Evolutionary conservation across 2,888 invertebrate species (phyloP).

Genomic region (Catocala fraxini): DNA sequence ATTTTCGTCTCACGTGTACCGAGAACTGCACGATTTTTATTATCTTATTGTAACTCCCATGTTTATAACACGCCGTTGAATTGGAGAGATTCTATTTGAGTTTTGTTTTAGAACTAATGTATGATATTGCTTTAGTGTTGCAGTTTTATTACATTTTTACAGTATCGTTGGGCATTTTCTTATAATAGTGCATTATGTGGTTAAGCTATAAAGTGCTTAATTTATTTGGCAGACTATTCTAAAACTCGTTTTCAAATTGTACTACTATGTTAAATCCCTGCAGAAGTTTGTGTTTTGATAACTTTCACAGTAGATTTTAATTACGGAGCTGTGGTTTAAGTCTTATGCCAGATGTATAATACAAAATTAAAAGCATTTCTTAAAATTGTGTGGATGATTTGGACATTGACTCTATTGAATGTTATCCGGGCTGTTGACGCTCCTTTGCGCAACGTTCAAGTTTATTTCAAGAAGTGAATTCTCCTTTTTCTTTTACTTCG

Average conservation of each 20-base stretch:
- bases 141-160: neutral
- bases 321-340: conserved; percentile 18
- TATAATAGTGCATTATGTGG: neutral
- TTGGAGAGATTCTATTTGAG: neutral
- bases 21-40: conserved; percentile 40
- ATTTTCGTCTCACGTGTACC: conserved; percentile 45
- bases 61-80: conserved; percentile 31
- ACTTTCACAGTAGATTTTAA: conserved; percentile 19
- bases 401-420: conserved; percentile 23
- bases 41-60: conserved; percentile 36
- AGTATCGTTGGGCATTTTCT: neutral
- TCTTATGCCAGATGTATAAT: conserved; percentile 9
- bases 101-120: conserved; percentile 1
- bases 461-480: conserved; percentile 22
- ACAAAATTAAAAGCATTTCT: conserved; percentile 25
- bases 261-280: neutral
- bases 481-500: conserved; percentile 12
- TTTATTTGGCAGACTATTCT: conserved; percentile 7
- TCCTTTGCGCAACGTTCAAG: conserved; percentile 27
- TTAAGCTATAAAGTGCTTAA: neutral
- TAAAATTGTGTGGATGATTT: conserved; percentile 23
- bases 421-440: conserved; percentile 19
- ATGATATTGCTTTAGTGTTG: conserved; percentile 4
- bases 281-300: conserved; percentile 17
- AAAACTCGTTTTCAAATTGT: neutral